Evolutionary conservation across 2,113 vertebrate genomes (phyloP), one percentile per base, ranked within the genome.

Genomic region (Pandion haliaetus): DNA sequence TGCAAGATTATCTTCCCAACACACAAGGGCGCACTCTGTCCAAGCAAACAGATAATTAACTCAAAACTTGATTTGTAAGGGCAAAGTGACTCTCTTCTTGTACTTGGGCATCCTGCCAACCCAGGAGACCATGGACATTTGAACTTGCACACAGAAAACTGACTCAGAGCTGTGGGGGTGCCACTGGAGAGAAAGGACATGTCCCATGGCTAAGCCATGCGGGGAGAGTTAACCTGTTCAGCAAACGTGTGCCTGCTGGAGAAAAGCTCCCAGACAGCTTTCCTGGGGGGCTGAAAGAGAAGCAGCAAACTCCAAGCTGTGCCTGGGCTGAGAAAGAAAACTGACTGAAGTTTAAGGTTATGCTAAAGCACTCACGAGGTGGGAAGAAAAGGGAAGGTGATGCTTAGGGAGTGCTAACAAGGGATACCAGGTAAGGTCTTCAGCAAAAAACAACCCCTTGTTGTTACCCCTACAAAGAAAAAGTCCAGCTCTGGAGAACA

Each of bases 41-140:
- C 85, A 82, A 82, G 45, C 42, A 93, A 95, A 96, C 81, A 96
- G 93, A 96, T 96, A 85, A 96, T 80, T 87, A 96, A 93, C 87
- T 95, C 92, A 45, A 45, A 85, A 88, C 82, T 85, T 94, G 87
- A 96, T 88, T 62, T 82, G 55, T 77, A 91, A 93, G 96, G 95
- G 92, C 95, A 96, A 96, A 96, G 92, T 72, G 87, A 90, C 87
- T 91, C 31, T 86, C 38, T 47, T 58, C 49, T 82, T 45, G 74
- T 62, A 80, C 54, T 65, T 86, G 62, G 93, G 95, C 78, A 69
- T 24, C 49, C 54, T 49, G 87, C 90, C 95, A 96, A 52, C 4
- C 19, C 62, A 85, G 34, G 45, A 87, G 82, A 73, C 31, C 73
- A 82, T 70, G 73, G 74, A 95, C 91, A 72, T 94, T 93, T 91